Conservation (phyloP, 2,113 vertebrate genomes). For the Oxygymnocypris stewartii region DNA sequence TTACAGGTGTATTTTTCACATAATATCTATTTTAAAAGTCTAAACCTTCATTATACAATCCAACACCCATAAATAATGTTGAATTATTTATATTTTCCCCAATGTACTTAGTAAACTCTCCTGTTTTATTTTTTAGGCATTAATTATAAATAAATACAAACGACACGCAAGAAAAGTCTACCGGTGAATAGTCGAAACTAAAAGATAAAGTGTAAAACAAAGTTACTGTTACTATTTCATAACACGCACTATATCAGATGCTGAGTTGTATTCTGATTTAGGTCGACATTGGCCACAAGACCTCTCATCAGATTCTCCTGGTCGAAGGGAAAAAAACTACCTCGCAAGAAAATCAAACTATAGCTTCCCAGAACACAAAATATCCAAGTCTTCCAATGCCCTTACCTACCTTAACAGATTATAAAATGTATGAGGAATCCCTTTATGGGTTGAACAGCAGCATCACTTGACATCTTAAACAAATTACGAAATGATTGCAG, state of each 20-base stretch:
- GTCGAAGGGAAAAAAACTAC: slow-evolving; percentile 58
- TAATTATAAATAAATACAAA: slow-evolving; percentile 99
- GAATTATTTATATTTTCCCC: slow-evolving; percentile 85
- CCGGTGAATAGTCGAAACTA: slow-evolving; percentile 86
- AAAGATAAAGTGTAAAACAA: slow-evolving; percentile 81
- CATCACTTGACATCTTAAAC: slow-evolving; percentile 77
- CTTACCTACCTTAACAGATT: slow-evolving; percentile 68
- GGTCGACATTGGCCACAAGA: slow-evolving; percentile 61
- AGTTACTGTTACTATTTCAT: slow-evolving; percentile 82
- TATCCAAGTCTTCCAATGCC: slow-evolving; percentile 71
- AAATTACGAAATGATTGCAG: slow-evolving; percentile 68
- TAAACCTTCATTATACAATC: slow-evolving; percentile 86
- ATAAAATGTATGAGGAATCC: slow-evolving; percentile 71
- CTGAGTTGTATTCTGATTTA: slow-evolving; percentile 72
- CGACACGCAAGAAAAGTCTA: slow-evolving; percentile 98
- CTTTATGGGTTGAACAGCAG: slow-evolving; percentile 75
- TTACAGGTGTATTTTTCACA: slow-evolving; percentile 83
- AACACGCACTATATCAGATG: slow-evolving; percentile 78
- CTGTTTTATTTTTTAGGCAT: slow-evolving; percentile 79
- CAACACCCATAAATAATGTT: slow-evolving; percentile 85
- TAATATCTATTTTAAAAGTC: slow-evolving; percentile 80
- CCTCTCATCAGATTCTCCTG: slow-evolving; percentile 59
- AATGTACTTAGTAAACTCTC: slow-evolving; percentile 79
- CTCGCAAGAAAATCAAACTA: slow-evolving; percentile 69
- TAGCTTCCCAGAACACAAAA: slow-evolving; percentile 68